phyloP scores from a whole-genome alignment of 2,797 vertebrate species.

The Esox masquinongy region DNA sequence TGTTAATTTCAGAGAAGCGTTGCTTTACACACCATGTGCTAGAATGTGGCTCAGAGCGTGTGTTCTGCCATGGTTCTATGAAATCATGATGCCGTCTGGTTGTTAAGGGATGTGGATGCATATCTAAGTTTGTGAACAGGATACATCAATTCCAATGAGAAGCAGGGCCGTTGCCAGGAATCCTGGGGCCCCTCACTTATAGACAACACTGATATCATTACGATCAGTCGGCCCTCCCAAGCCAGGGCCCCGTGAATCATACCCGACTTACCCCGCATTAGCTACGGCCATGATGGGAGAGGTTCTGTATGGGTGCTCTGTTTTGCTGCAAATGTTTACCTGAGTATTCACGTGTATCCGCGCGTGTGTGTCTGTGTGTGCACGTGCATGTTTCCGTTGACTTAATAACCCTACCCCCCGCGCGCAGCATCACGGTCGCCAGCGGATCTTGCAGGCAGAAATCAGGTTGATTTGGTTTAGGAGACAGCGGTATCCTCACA shows the following conservation, averaged over 20 bases:
- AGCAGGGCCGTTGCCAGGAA: not conserved
- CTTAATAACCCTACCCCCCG: not conserved
- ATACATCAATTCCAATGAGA: not conserved
- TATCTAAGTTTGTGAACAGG: not conserved
- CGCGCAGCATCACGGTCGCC: not conserved
- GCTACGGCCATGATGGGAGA: too few relatives aligned
- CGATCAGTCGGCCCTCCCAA: too few relatives aligned
- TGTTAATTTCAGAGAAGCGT: not conserved
- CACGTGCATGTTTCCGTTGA: conserved; percentile 8
- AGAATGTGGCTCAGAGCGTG: not conserved
- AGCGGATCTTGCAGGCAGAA: not conserved
- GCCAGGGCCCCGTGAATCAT: too few relatives aligned
- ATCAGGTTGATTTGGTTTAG: conserved; percentile 11
- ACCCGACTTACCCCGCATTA: too few relatives aligned
- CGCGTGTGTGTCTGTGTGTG: conserved; percentile 6
- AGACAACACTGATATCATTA: too few relatives aligned
- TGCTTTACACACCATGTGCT: not conserved
- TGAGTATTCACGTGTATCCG: not conserved
- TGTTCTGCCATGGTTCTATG: not conserved
- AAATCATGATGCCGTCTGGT: not conserved
- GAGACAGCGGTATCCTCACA: not conserved
- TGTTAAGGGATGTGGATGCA: not conserved
- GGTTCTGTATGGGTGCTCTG: not conserved
- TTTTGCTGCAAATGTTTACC: not conserved
- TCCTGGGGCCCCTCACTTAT: too few relatives aligned